A percentile compares a stretch with the other conserved stretches of the same genome.
phyloP scores from a whole-genome alignment of 2,888 invertebrate species.

The Morinoia aosen region DNA sequence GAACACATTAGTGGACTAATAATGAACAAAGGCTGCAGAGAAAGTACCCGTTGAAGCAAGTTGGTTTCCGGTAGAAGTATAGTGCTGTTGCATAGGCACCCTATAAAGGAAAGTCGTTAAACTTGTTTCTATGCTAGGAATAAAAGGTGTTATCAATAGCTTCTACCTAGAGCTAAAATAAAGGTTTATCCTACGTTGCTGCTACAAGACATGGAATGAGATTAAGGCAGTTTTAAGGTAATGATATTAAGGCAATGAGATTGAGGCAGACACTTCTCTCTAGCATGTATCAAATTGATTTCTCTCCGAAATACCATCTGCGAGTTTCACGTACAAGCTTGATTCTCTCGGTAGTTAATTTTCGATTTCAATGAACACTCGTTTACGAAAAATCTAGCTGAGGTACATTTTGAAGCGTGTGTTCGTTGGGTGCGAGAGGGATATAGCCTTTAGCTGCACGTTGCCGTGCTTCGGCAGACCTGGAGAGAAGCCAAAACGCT shows the following conservation, averaged over 20 bases:
- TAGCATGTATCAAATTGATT: neutral
- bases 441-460: neutral
- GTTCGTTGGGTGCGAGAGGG: neutral
- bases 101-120: neutral
- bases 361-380: no score
- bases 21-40: neutral
- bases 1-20: neutral
- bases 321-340: neutral
- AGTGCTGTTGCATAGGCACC: neutral
- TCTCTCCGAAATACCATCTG: neutral
- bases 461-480: neutral
- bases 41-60: neutral
- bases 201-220: neutral
- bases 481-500: slow-evolving; percentile 27
- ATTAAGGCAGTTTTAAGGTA: no score
- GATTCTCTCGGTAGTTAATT: neutral
- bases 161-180: no score
- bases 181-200: neutral
- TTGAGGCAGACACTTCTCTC: neutral
- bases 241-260: no score
- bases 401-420: neutral
- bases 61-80: neutral
- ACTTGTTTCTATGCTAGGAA: no score
- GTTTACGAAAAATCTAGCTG: neutral
- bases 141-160: no score